Conservation (phyloP, 1,140 invertebrate species). For the Homalodisca vitripennis region DNA sequence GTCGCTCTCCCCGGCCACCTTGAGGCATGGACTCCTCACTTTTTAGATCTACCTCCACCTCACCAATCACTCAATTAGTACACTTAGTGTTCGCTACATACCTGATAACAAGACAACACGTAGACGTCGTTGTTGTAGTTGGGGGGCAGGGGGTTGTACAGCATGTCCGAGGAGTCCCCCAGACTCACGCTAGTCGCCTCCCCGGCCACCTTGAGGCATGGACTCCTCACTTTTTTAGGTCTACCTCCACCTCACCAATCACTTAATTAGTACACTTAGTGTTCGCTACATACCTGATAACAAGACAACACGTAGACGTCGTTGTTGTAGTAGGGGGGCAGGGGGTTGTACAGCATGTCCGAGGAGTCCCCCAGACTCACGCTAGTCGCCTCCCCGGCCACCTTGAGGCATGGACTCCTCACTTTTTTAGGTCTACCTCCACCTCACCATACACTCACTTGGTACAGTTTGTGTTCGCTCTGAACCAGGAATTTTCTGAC, state of each 20-base stretch:
- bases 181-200: slow-evolving; percentile 14
- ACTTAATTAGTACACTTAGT: too few species aligned
- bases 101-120: slow-evolving; percentile 14
- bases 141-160: slow-evolving; percentile 17
- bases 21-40: slow-evolving; percentile 7
- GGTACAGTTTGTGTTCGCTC: too few species aligned
- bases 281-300: slow-evolving; percentile 23
- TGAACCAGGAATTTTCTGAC: too few species aligned
- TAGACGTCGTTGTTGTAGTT: slow-evolving; percentile 25
- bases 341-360: slow-evolving; percentile 22
- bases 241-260: too few species aligned
- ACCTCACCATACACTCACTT: too few species aligned
- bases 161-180: slow-evolving; percentile 9
- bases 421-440: too few species aligned
- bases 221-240: too few species aligned
- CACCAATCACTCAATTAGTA: too few species aligned
- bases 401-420: slow-evolving; percentile 10
- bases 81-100: too few species aligned
- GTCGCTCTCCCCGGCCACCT: slow-evolving; percentile 22
- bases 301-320: slow-evolving; percentile 19
- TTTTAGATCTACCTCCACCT: too few species aligned
- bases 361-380: slow-evolving; percentile 11
- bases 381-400: slow-evolving; percentile 18
- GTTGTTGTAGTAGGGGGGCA: slow-evolving; percentile 24
- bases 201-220: slow-evolving; percentile 20